Evolutionary conservation across 2,797 vertebrate genomes (phyloP), one percentile per base, ranked within the genome.

Genomic region (Synaphobranchus kaupii): DNA sequence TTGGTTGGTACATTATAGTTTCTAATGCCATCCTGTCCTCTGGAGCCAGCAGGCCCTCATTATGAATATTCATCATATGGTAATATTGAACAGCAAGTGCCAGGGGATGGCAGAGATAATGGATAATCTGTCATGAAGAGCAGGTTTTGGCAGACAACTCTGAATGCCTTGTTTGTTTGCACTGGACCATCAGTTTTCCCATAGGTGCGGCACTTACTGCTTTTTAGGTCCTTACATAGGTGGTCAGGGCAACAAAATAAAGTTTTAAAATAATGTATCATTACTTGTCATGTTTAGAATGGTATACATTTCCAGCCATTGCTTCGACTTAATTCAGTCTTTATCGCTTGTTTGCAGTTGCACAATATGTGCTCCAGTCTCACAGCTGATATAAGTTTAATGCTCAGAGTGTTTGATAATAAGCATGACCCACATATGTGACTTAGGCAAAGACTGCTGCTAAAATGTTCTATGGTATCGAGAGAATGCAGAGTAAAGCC

Each of bases 1-100:
- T 81, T 50, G 78, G 44, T 81, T 81, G 78, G 25, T 81, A n/a
- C 78, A 20, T n/a, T 81, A 13, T 50, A 25, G 22, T 81, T 81
- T 6, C 78, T 4, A n/a, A 50, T 81, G 44, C 20, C 44, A 4
- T 81, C 22, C 78, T 48, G 22, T n/a, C 25, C 0, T 48, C 47
- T 76, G 17, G 31, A 76, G 73, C 73, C 39, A 17, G 73, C 73
- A 76, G 73, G 34, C 39, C 34, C 34, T 44, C 73, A 15, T 39
- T 5, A 76, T 76, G 73, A 76, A 44, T 44, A 76, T 81, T 81
- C 25, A 50, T 81, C 3, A 81, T 81, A n/a, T 81, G 78, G 22
- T 81, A 50, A 81, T 81, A 48, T 48, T 47, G n/a, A 81, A n/a
- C 20, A 8, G 47, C 47, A 78, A 78, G 73, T 20, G 73, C 73